Evolutionary conservation across 2,888 invertebrate species (phyloP).

Genomic region (Helobdella robusta): DNA sequence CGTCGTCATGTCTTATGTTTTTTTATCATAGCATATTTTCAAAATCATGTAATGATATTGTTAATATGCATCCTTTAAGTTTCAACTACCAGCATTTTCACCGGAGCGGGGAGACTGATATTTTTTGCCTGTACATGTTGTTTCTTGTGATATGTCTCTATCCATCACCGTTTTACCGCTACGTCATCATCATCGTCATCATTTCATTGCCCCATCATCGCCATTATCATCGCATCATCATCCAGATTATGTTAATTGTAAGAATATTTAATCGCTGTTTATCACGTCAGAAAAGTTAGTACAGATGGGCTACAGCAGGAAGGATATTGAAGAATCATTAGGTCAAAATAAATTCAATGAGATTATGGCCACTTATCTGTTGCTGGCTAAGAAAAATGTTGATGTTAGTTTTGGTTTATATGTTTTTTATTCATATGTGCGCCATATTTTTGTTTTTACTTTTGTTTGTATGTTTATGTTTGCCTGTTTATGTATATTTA

Average conservation of each 20-base stretch:
- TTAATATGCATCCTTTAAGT: too few relatives aligned
- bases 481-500: not conserved
- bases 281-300: conserved; percentile 55
- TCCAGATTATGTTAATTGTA: not conserved
- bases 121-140: not conserved
- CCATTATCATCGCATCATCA: not conserved
- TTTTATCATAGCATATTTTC: too few relatives aligned
- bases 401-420: conserved; percentile 22
- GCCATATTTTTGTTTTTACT: too few relatives aligned
- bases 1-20: too few relatives aligned
- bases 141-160: not conserved
- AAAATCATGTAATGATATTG: too few relatives aligned
- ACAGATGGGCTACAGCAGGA: conserved; percentile 87
- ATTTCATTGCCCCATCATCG: not conserved
- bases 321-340: conserved; percentile 90
- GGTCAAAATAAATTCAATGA: conserved; percentile 96
- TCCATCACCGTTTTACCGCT: not conserved
- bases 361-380: conserved; percentile 92
- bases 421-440: too few relatives aligned
- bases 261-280: not conserved
- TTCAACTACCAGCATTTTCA: too few relatives aligned
- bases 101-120: too few relatives aligned
- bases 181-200: not conserved
- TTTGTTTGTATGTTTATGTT: not conserved
- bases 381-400: conserved; percentile 56